Percentiles rank a stretch among this genome's conserved stretches.
phyloP scores from a whole-genome alignment of 2,113 vertebrate genomes.

The Chroicocephalus ridibundus region DNA sequence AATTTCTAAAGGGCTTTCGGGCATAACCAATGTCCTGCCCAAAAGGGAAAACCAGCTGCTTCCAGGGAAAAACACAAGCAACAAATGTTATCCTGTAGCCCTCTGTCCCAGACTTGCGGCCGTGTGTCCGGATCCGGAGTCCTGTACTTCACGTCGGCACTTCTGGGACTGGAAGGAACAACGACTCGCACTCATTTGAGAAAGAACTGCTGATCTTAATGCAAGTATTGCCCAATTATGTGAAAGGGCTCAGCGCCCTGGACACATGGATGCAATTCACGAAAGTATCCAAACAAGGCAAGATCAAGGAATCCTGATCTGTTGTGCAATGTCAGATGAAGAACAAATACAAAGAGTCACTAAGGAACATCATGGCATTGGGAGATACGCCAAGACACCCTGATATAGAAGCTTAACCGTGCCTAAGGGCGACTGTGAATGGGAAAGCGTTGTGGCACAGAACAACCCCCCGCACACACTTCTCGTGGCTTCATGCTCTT shows the following conservation, averaged over 20 bases:
- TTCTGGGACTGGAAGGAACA: background rate
- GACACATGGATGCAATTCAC: background rate
- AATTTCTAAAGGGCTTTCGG: background rate
- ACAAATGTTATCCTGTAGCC: background rate
- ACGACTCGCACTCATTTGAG: accelerated
- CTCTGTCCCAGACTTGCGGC: background rate
- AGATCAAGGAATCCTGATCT: background rate
- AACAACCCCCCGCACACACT: background rate
- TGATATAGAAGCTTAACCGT: background rate
- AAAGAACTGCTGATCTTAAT: background rate
- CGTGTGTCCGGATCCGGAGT: accelerated
- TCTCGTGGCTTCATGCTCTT: background rate
- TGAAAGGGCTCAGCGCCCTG: background rate
- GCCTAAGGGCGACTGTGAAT: background rate
- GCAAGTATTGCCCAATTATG: constrained; percentile 31
- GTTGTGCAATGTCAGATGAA: constrained; percentile 2
- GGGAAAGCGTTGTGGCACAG: background rate
- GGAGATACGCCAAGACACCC: background rate
- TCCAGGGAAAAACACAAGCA: background rate
- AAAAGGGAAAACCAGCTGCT: background rate
- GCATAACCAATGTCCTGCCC: background rate
- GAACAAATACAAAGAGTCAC: background rate
- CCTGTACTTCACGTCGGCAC: background rate
- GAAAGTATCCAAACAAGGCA: background rate
- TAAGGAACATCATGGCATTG: background rate